phyloP scores from a whole-genome alignment of 1,140 invertebrate species.

The Drosophila arawakana region DNA sequence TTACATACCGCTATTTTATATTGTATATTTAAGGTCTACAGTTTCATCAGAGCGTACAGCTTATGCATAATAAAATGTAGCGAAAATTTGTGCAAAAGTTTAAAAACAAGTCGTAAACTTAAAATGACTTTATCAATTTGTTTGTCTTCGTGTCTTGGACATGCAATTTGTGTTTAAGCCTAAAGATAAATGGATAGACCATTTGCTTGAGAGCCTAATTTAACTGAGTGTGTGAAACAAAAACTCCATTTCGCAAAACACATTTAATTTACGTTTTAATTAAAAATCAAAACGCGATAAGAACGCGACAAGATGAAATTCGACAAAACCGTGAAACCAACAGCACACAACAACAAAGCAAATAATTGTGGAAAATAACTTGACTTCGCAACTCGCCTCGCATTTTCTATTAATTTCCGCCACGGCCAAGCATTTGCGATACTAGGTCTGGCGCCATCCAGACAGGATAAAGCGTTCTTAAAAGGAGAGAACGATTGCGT shows the following conservation, averaged over 20 bases:
- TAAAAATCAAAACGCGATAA: constrained; percentile 80
- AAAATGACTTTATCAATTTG: constrained; percentile 64
- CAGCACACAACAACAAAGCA: constrained; percentile 27
- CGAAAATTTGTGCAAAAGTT: constrained; percentile 66
- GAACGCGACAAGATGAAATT: constrained; percentile 59
- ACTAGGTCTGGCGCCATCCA: constrained; percentile 72
- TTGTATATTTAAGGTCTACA: too few species aligned
- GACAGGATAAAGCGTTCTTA: constrained; percentile 57
- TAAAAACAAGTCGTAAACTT: constrained; percentile 47
- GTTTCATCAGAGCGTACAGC: not conserved
- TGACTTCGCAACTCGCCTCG: constrained; percentile 61
- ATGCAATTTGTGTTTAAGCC: constrained; percentile 41
- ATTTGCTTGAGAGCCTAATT: constrained; percentile 67
- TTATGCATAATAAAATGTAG: not conserved
- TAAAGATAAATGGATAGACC: constrained; percentile 70
- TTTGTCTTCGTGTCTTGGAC: constrained; percentile 39
- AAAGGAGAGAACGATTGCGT: constrained; percentile 32
- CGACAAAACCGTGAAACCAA: constrained; percentile 30
- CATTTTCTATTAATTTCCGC: constrained; percentile 66
- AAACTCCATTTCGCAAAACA: constrained; percentile 69
- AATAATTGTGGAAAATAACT: constrained; percentile 44
- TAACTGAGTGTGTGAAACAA: constrained; percentile 65
- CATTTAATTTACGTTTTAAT: constrained; percentile 72
- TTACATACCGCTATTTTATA: too few species aligned
- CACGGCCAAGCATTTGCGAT: constrained; percentile 54